Base-by-base conservation (phyloP, 2,888 invertebrate species). In the Eupelmus urozonus region DNA sequence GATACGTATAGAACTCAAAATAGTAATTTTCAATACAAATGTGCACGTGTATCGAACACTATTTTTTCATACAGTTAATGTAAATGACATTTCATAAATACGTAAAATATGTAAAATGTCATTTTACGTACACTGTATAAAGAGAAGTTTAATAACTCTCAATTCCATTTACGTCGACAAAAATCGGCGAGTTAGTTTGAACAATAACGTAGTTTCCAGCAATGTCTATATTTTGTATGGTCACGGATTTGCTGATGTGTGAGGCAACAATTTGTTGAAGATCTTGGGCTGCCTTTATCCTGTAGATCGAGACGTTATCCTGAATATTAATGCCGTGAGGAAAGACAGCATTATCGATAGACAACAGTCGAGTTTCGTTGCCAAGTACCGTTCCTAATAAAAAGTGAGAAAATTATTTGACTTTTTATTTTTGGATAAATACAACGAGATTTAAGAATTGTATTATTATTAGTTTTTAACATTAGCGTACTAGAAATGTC, bases 291-390 rank as follows among this genome's bases (percentile, higher is more conserved):
- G 82, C 74, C 23, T 82, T 85, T 1, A 82, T 77, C 40, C 78
- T 82, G 65, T 88, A 88, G 2, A 89, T 51, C 7, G 86, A 85
- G 3, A 88, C 80, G 63, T 85, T 81, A 13, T 88, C 84, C 0
- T 84, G 82, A 1, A 90, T 79, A 2, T 85, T 78, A 51, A 90
- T 84, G 34, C 89, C 90, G 53, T 86, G 85, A 16, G 82, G 81
- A 62, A 90, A 90, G 1, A 81, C 80, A 0, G 89, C 86, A 20
- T 89, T 88, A 79, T 90, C 88, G 45, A 90, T 83, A 0, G 88
- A 86, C 23, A 90, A 76, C 20, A 91, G 77, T n/a, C 90, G 80
- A 2, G 85, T 81, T 53, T 87, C 85, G 25, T 87, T 86, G 55
- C 86, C 86, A 34, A 86, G 84, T 11, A 90, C 85, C 1, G 90